These are phyloP conservation scores for Apis dorsata DNA, from an alignment of 1,140 invertebrate species.

Conservation along the genomic window DNA sequence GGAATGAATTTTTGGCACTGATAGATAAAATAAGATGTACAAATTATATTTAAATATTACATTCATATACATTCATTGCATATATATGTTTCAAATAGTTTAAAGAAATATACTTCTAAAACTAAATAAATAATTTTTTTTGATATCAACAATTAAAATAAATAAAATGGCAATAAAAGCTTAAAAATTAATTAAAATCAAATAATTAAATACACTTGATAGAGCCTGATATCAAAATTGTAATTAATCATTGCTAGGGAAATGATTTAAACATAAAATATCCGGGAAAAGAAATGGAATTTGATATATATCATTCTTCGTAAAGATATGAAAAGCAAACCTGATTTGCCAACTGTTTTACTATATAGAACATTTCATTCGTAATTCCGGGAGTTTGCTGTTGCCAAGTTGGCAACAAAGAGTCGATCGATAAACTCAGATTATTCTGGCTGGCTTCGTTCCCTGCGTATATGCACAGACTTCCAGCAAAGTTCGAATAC, in stretches of 20 bases:
- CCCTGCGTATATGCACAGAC: conserved; percentile 10
- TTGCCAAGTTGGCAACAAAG: conserved; percentile 67
- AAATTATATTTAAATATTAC: too few species aligned
- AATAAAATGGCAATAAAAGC: too few species aligned
- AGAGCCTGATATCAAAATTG: neutral
- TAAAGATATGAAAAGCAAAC: conserved; percentile 53
- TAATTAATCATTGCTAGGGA: neutral
- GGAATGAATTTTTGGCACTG: too few species aligned
- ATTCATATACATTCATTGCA: too few species aligned
- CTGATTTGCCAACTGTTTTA: conserved; percentile 55
- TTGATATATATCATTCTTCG: conserved; percentile 20
- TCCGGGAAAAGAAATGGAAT: neutral
- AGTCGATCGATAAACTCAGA: conserved; percentile 64
- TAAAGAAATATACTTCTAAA: too few species aligned
- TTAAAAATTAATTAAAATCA: neutral
- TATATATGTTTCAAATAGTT: too few species aligned
- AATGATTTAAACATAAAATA: neutral
- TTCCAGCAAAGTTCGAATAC: conserved; percentile 2
- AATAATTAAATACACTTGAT: neutral
- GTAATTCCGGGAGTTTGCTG: conserved; percentile 64
- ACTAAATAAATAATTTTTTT: too few species aligned
- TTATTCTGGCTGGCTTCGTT: conserved; percentile 59
- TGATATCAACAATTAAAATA: too few species aligned
- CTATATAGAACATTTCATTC: conserved; percentile 65
- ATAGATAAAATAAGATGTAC: too few species aligned